Base-by-base conservation (phyloP, 2,888 invertebrate species). In the Coelopa pilipes region DNA sequence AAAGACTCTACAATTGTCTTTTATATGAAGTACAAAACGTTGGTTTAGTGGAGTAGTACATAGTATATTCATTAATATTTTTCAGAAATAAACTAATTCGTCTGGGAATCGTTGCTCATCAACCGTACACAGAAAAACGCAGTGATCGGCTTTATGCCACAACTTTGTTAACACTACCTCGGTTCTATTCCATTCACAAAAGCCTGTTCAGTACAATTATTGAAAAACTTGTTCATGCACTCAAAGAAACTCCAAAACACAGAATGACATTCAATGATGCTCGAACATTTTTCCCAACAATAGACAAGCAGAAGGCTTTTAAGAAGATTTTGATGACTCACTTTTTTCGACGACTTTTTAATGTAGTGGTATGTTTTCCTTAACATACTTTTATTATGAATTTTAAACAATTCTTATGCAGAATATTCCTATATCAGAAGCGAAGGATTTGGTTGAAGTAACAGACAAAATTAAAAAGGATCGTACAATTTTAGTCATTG, bases 161-260 rank as follows among this genome's bases (percentile, higher is more conserved):
- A 0, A 89, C 89, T 73, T 82, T 93, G 62, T 81, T 93, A n/a
- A 92, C 92, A 79, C 83, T 93, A 69, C 89, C 90, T 1, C 88
- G 92, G 67, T 95, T 93, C 84, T 92, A 89, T 81, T 87, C 88
- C 1, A 89, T 90, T 76, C 88, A 93, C 57, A 90, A 90, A 76
- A 87, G 87, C 1, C 89, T 89, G 76, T 90, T 91, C 2, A 79
- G 82, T 47, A 74, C 76, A n/a, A 74, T 83, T n/a, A 80, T 87
- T 1, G 87, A 85, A 53, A 83, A 80, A 53, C 69, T 86, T 3
- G 85, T 80, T 66, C 19, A 78, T n/a, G 79, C 79, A 2, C 76
- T 87, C 5, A 89, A 90, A 77, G 82, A 86, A 0, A 89, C 89
- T 77, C 90, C 91, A 0, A 87, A 90, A 72, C 86, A 88, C 78